Conservation (phyloP, 2,888 invertebrate genomes). For the Melieria omissa region DNA sequence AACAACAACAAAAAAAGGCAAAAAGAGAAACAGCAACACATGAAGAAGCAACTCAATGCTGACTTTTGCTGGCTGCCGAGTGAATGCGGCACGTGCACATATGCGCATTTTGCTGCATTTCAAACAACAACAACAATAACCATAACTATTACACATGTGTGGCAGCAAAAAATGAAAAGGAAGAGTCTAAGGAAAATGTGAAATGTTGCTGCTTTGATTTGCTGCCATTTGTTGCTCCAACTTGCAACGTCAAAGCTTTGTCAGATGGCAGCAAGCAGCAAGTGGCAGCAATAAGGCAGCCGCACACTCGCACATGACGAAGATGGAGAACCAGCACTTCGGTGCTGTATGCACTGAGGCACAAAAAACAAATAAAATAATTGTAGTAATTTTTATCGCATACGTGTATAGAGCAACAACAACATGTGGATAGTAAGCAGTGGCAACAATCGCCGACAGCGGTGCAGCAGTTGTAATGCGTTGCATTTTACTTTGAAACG, state of each 20-base stretch:
- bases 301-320: background rate
- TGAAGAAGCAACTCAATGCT: background rate
- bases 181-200: no score
- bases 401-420: background rate
- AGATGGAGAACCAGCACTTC: no score
- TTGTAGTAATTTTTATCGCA: conserved; percentile 26
- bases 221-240: background rate
- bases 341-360: conserved; percentile 19
- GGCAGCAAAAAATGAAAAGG: no score
- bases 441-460: conserved; percentile 3
- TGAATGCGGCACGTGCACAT: conserved; percentile 16
- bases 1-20: conserved; percentile 20
- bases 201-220: background rate
- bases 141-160: background rate
- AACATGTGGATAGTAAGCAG: conserved; percentile 4
- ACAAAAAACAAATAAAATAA: conserved; percentile 34
- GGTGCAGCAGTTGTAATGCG: conserved; percentile 21
- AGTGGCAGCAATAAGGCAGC: background rate
- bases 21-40: conserved; percentile 22
- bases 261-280: background rate
- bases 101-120: background rate
- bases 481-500: no score
- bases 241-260: background rate
- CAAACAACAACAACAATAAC: background rate
- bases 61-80: no score